Percentiles rank a stretch among this genome's conserved stretches.
These are phyloP conservation scores for Ophion slaviceki DNA, from an alignment of 2,888 invertebrate species.

Conservation along the genomic window DNA sequence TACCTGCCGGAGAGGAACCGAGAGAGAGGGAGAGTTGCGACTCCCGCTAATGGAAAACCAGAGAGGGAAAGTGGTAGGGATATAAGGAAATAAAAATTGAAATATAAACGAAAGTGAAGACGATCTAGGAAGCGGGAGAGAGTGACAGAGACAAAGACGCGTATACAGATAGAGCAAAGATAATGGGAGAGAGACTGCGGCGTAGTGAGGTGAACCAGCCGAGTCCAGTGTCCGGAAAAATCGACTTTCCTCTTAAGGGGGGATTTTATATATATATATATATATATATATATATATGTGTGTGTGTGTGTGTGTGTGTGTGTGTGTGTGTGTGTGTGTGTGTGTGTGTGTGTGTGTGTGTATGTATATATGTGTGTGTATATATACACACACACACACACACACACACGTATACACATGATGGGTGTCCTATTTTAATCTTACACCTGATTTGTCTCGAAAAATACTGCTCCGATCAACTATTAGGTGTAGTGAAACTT, in stretches of 20 bases:
- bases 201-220: slow-evolving; percentile 25
- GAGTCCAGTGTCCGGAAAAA: slow-evolving; percentile 43
- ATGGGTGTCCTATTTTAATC: too few relatives aligned
- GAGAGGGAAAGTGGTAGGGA: slow-evolving; percentile 38
- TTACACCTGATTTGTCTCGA: too few relatives aligned
- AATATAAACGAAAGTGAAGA: slow-evolving; percentile 32
- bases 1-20: background rate
- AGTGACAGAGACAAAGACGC: background rate
- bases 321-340: too few relatives aligned
- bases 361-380: too few relatives aligned
- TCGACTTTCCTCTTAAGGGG: slow-evolving; percentile 12
- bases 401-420: too few relatives aligned
- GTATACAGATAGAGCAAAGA: background rate
- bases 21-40: slow-evolving; percentile 1
- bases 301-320: too few relatives aligned
- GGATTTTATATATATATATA: background rate
- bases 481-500: too few relatives aligned
- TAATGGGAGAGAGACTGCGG: slow-evolving; percentile 32
- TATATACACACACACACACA: too few relatives aligned
- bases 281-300: too few relatives aligned
- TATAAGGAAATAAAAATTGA: background rate
- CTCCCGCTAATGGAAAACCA: slow-evolving; percentile 27
- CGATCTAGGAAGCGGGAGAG: slow-evolving; percentile 23
- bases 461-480: too few relatives aligned
- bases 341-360: too few relatives aligned